Evolutionary conservation across 2,797 vertebrate genomes (phyloP), one percentile per base, ranked within the genome.

Genomic region (Chromis chromis): DNA sequence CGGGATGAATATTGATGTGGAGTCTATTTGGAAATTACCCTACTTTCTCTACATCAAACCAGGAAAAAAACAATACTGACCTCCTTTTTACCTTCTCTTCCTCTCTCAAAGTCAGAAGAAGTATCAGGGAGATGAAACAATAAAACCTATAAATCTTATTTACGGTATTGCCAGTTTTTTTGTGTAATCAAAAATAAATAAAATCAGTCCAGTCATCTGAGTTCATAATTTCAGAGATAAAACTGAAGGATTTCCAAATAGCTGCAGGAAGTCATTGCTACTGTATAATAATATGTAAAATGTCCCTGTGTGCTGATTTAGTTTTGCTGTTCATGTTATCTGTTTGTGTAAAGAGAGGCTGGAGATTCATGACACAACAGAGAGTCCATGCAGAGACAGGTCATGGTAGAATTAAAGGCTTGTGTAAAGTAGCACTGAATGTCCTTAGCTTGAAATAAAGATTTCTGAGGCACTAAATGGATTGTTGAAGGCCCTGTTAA

Each of bases 1-100:
- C 60, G 1, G 58, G 76, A 88, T 88, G 82, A 88, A 90, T 91
- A 89, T 89, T 89, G 87, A 90, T 88, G 86, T 13, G 25, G 60
- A 71, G 70, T 54, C 68, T 69, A 25, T 83, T 86, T 83, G 64
- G 54, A 82, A 82, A 86, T 84, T 74, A 85, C 54, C 81, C 85
- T 74, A 85, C 72, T 86, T 86, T 88, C 67, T 61, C 67, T 4
- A 55, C 74, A 83, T 82, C 65, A 87, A 86, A 77, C 65, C 44
- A 53, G 24, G 33, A 19, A 53, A 56, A 67, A 76, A 77, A 83
- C 79, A 88, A 82, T 63, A 27, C 62, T 85, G 88, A 84, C 82
- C 86, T 88, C 55, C 42, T 85, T 87, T 80, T 68, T 82, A 80
- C 73, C 83, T 74, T 31, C 59, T 74, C 27, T 56, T 68, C 42